A percentile compares a stretch with the other conserved stretches of the same genome.
phyloP scores from a whole-genome alignment of 2,797 vertebrate species.

The Cichlasoma orientale region DNA sequence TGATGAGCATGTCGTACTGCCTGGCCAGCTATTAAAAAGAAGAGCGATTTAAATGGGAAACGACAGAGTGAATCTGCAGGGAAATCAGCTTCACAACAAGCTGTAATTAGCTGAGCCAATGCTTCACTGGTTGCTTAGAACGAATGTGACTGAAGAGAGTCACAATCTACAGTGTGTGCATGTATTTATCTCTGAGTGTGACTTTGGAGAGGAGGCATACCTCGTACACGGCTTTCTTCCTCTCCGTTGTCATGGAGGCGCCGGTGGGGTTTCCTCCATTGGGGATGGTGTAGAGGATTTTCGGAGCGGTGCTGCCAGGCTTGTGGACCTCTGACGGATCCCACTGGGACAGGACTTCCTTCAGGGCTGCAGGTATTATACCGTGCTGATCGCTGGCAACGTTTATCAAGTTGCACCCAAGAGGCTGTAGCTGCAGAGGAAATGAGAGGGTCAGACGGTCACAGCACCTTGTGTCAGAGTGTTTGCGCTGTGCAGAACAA shows the following conservation, averaged over 20 bases:
- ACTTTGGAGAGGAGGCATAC: conserved; percentile 54
- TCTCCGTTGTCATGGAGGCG: conserved; percentile 81
- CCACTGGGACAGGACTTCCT: conserved; percentile 83
- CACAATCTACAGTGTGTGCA: not conserved
- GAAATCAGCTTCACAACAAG: conserved; percentile 14
- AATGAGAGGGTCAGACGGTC: not conserved
- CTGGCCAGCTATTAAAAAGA: conserved; percentile 79
- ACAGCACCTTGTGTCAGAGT: rapidly evolving
- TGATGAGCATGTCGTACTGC: conserved; percentile 88
- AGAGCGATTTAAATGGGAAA: not conserved
- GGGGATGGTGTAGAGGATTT: conserved; percentile 86
- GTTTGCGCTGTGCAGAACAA: not conserved
- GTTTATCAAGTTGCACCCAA: conserved; percentile 86
- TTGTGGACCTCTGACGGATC: conserved; percentile 76
- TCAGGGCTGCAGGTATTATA: conserved; percentile 83
- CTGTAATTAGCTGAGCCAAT: not conserved
- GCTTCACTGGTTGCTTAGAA: not conserved
- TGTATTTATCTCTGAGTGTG: not conserved
- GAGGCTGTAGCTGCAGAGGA: conserved; percentile 79
- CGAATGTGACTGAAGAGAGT: not conserved
- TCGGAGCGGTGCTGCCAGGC: conserved; percentile 69
- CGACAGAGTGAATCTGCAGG: not conserved
- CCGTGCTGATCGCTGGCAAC: conserved; percentile 84
- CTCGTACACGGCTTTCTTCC: conserved; percentile 87
- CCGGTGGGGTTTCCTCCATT: conserved; percentile 89